These are phyloP conservation scores for Temnothorax nylanderi DNA, from an alignment of 1,140 invertebrate species.

Conservation along the genomic window DNA sequence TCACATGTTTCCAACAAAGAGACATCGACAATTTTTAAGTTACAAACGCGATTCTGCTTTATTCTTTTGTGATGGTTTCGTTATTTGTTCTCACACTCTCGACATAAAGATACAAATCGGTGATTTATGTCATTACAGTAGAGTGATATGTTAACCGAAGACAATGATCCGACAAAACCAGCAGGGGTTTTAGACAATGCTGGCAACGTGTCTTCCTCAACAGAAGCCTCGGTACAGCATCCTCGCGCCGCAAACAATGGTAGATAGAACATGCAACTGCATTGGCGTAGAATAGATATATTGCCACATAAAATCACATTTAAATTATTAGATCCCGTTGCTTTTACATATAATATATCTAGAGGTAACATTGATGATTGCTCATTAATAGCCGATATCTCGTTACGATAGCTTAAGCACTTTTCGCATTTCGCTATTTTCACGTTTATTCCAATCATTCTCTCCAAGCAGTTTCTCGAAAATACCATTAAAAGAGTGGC, in stretches of 20 bases:
- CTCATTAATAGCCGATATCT: too few species aligned
- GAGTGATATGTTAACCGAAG: slow-evolving; percentile 86
- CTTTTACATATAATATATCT: not conserved
- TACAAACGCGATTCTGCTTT: too few species aligned
- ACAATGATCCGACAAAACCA: slow-evolving; percentile 85
- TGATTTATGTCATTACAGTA: slow-evolving; percentile 71
- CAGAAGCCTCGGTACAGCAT: slow-evolving; percentile 82
- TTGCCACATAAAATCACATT: not conserved
- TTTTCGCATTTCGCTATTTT: not conserved
- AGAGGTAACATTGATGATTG: not conserved
- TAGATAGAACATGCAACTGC: slow-evolving; percentile 66
- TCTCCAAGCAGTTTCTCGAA: not conserved
- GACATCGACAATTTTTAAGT: not conserved
- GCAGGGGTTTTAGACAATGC: slow-evolving; percentile 85
- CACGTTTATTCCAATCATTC: not conserved
- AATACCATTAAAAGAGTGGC: not conserved
- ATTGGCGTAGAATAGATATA: slow-evolving; percentile 31
- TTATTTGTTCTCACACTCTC: not conserved
- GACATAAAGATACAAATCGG: not conserved
- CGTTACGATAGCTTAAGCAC: not conserved
- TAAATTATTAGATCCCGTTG: not conserved
- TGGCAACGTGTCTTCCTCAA: slow-evolving; percentile 84
- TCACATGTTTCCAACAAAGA: not conserved
- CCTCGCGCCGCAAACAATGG: slow-evolving; percentile 83
- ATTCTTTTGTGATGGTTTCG: not conserved